Percentiles rank a stretch among this genome's conserved stretches.
These are phyloP conservation scores for Onthophagus taurus DNA, from an alignment of 1,140 invertebrate genomes.

Conservation along the genomic window DNA sequence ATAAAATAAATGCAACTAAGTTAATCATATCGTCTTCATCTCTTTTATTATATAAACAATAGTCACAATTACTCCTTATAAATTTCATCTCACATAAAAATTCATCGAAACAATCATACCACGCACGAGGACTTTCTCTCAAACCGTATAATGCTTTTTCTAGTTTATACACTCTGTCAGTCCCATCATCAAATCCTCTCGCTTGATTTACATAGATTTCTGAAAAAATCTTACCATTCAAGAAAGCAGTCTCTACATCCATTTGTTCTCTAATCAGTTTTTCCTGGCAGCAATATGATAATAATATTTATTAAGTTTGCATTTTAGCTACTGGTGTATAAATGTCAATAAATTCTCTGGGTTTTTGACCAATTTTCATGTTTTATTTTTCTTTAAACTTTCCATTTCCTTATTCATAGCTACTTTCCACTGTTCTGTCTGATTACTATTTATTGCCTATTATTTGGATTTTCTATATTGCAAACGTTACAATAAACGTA, in stretches of 20 bases:
- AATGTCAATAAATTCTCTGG: constrained; percentile 17
- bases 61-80: constrained; percentile 8
- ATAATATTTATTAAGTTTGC: constrained; percentile 14
- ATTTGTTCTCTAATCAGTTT: constrained; percentile 9
- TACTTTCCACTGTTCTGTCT: no score
- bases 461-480: no score
- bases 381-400: constrained; percentile 24
- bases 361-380: constrained; percentile 28
- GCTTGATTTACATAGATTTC: constrained; percentile 36
- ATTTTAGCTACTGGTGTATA: constrained; percentile 12
- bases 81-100: constrained; percentile 7
- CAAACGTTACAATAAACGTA: no score
- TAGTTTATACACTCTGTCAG: background rate
- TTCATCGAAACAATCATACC: constrained; percentile 7
- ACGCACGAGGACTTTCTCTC: background rate
- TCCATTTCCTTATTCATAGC: no score
- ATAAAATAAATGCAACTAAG: no score
- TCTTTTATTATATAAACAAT: constrained; percentile 8
- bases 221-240: constrained; percentile 35
- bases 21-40: no score
- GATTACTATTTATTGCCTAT: constrained; percentile 13
- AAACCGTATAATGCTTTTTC: constrained; percentile 9
- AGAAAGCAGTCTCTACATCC: constrained; percentile 39
- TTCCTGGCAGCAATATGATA: constrained; percentile 9
- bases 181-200: constrained; percentile 15